A percentile compares a stretch with the other conserved stretches of the same genome.
These are phyloP conservation scores for Troides oblongomaculatus DNA, from an alignment of 2,888 invertebrate genomes.

Conservation along the genomic window DNA sequence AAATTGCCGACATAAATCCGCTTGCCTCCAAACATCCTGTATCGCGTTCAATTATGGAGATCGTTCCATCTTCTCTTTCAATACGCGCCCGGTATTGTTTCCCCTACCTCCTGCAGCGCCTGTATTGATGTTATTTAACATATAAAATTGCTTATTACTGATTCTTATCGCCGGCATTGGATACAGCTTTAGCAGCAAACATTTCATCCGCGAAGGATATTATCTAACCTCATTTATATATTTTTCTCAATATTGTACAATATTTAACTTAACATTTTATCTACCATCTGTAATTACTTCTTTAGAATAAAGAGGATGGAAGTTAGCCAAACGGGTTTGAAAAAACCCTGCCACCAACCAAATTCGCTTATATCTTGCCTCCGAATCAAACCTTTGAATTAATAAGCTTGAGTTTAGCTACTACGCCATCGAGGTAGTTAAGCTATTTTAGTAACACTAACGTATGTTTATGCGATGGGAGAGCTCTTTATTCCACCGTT, in stretches of 20 bases:
- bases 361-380: background rate
- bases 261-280: no score
- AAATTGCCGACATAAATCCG: slow-evolving; percentile 47
- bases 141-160: slow-evolving; percentile 14
- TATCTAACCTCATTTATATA: background rate
- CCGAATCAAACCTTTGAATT: background rate
- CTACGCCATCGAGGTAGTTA: background rate
- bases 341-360: background rate
- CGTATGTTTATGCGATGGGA: no score
- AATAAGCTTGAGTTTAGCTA: background rate
- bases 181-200: background rate
- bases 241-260: no score
- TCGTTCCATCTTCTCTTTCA: slow-evolving; percentile 40
- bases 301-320: background rate
- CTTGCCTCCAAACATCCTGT: slow-evolving; percentile 41
- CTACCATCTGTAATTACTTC: no score
- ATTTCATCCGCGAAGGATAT: background rate
- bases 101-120: slow-evolving; percentile 13
- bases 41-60: slow-evolving; percentile 46
- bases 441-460: background rate
- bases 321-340: background rate
- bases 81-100: slow-evolving; percentile 38
- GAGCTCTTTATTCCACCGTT: no score
- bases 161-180: slow-evolving; percentile 1
- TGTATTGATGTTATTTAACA: slow-evolving; percentile 18